Evolutionary conservation across 2,797 vertebrate species (phyloP).

Genomic region (Podarcis lilfordi): DNA sequence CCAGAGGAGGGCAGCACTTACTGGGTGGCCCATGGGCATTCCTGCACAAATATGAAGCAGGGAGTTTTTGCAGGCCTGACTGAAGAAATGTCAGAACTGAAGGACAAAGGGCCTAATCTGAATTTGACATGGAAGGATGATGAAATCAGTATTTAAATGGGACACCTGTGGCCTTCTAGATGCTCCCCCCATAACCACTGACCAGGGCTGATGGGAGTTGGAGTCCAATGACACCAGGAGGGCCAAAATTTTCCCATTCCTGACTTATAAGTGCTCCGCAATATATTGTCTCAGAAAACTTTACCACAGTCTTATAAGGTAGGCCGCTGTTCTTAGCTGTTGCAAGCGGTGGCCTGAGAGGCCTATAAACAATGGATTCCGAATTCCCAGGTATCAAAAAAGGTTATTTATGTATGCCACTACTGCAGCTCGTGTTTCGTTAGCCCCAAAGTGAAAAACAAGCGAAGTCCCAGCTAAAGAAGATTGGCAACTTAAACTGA

Average conservation of each 20-base stretch:
- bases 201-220: not conserved
- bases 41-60: not conserved
- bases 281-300: not conserved
- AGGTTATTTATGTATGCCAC: not conserved
- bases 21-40: no score
- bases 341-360: not conserved
- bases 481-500: no score
- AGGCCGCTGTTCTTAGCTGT: not conserved
- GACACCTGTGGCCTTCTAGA: no score
- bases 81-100: not conserved
- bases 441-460: no score
- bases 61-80: not conserved
- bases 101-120: not conserved
- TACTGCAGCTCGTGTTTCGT: no score
- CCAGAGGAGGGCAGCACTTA: slow-evolving; percentile 19
- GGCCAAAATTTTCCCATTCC: not conserved
- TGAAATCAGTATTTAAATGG: no score
- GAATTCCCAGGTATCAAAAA: not conserved
- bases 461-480: no score
- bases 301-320: not conserved
- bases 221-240: not conserved
- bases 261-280: not conserved
- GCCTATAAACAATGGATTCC: not conserved
- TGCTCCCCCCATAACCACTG: not conserved
- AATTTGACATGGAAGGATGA: not conserved